Conservation (phyloP, 2,113 vertebrate species). For the Anhinga rufa region DNA sequence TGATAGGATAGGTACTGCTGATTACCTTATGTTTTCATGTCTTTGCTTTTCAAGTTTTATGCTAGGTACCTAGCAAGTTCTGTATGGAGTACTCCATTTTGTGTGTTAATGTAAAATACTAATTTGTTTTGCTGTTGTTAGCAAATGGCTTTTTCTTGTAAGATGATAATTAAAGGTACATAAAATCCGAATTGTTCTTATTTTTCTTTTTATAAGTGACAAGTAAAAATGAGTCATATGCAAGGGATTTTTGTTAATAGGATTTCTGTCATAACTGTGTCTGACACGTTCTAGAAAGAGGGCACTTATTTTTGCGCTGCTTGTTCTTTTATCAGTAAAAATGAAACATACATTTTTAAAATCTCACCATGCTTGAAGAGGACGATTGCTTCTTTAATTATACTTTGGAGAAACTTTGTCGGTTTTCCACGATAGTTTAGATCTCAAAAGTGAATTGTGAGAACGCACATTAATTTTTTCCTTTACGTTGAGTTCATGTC, state of each 20-base stretch:
- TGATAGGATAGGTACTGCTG: not conserved
- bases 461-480: not conserved
- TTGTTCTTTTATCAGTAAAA: slow-evolving; percentile 9
- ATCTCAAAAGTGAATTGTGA: not conserved
- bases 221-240: slow-evolving; percentile 10
- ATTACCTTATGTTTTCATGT: not conserved
- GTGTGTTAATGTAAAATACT: not conserved
- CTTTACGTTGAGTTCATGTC: not conserved
- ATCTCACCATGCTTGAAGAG: not conserved
- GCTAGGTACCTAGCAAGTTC: not conserved
- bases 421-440: not conserved
- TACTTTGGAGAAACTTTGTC: not conserved
- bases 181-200: not conserved
- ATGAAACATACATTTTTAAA: not conserved
- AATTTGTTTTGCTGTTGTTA: slow-evolving; percentile 9
- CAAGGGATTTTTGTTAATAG: slow-evolving; percentile 8
- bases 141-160: slow-evolving; percentile 9
- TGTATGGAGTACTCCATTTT: not conserved
- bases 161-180: not conserved
- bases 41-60: not conserved
- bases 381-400: not conserved
- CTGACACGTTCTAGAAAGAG: not conserved
- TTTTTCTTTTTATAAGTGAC: not conserved
- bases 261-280: not conserved
- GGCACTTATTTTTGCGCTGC: slow-evolving; percentile 8